These are phyloP conservation scores for Sebastes ruberrimus DNA, from an alignment of 2,797 vertebrate species.

Conservation along the genomic window DNA sequence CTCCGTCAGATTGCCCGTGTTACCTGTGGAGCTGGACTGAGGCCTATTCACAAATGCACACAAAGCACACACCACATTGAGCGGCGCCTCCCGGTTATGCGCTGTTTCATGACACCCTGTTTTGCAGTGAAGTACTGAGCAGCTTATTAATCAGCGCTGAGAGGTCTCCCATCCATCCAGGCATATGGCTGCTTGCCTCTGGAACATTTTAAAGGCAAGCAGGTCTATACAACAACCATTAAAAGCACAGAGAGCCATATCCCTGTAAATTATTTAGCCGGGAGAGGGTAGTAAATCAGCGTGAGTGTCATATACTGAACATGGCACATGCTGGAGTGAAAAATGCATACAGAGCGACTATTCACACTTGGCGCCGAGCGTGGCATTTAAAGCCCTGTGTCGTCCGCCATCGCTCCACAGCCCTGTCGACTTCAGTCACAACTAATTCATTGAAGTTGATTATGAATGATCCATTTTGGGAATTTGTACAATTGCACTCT, in stretches of 20 bases:
- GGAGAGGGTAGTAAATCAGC: conserved; percentile 77
- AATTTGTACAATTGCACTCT: conserved; percentile 60
- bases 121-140: conserved; percentile 62
- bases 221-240: conserved; percentile 77
- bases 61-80: conserved; percentile 38
- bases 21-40: conserved; percentile 54
- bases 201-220: conserved; percentile 79
- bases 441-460: conserved; percentile 78
- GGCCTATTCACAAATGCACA: conserved; percentile 37
- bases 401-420: conserved; percentile 67
- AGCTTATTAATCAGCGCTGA: conserved; percentile 78
- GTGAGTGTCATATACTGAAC: conserved; percentile 78
- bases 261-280: conserved; percentile 81
- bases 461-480: conserved; percentile 77
- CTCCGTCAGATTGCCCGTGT: conserved; percentile 49
- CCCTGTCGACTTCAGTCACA: conserved; percentile 76
- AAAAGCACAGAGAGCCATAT: conserved; percentile 78
- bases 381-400: conserved; percentile 76
- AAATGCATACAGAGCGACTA: conserved; percentile 76
- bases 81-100: conserved; percentile 52
- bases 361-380: conserved; percentile 67
- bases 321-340: conserved; percentile 76
- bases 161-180: conserved; percentile 74
- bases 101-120: conserved; percentile 67
- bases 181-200: conserved; percentile 67